Conservation (phyloP, 1,140 invertebrate species). For the Paracyclopina nana region DNA sequence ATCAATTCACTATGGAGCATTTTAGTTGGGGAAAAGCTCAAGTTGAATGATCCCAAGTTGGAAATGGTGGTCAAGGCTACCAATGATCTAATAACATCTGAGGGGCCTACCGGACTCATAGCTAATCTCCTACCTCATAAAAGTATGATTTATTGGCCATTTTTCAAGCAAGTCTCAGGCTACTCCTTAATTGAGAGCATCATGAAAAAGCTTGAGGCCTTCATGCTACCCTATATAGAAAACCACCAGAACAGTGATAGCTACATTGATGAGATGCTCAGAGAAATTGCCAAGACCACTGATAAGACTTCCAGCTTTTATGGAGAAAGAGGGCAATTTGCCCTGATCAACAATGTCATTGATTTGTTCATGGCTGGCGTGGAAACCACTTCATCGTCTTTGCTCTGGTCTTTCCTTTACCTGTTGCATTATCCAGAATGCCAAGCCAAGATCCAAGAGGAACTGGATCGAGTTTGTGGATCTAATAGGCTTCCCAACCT, state of each 20-base stretch:
- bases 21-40: slow-evolving; percentile 22
- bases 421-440: slow-evolving; percentile 26
- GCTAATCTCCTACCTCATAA: background rate
- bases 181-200: background rate
- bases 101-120: background rate
- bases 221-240: background rate
- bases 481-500: slow-evolving; percentile 9
- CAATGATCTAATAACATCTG: slow-evolving; percentile 4
- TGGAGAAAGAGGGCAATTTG: background rate
- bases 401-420: slow-evolving; percentile 27
- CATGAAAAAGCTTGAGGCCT: too few relatives aligned
- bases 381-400: slow-evolving; percentile 29
- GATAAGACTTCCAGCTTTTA: slow-evolving; percentile 17
- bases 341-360: background rate
- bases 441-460: slow-evolving; percentile 26
- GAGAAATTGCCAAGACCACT: slow-evolving; percentile 24
- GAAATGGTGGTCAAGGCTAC: slow-evolving; percentile 17
- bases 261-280: slow-evolving; percentile 31
- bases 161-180: slow-evolving; percentile 24
- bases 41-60: slow-evolving; percentile 19
- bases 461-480: slow-evolving; percentile 27
- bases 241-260: slow-evolving; percentile 21
- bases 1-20: slow-evolving; percentile 25
- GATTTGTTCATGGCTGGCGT: slow-evolving; percentile 24
- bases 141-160: slow-evolving; percentile 22